Percentiles rank a stretch among this genome's conserved stretches.
phyloP scores from a whole-genome alignment of 2,888 invertebrate genomes.

The Ormyrus labotus region DNA sequence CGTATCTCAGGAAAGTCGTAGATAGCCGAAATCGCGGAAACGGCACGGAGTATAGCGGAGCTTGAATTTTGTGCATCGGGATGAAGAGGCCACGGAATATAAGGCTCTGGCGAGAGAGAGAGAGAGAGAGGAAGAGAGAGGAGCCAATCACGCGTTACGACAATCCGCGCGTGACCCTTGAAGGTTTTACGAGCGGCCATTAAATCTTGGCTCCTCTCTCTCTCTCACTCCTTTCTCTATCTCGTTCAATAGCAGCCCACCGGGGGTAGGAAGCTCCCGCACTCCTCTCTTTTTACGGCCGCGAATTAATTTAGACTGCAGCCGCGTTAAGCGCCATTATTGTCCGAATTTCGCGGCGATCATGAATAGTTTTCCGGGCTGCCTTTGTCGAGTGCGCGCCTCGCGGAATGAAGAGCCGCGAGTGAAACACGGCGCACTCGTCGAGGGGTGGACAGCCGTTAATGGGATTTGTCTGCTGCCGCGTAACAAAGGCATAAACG shows the following conservation, averaged over 20 bases:
- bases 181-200: constrained; percentile 63
- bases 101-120: not conserved
- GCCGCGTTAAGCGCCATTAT: constrained; percentile 49
- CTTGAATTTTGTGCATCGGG: constrained; percentile 40
- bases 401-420: not conserved
- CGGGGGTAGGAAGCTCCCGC: constrained; percentile 15
- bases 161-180: constrained; percentile 58
- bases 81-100: constrained; percentile 39
- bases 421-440: constrained; percentile 24
- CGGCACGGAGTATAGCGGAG: not conserved
- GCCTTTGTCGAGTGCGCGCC: not conserved
- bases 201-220: constrained; percentile 58
- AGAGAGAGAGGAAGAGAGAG: constrained; percentile 3
- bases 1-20: not conserved
- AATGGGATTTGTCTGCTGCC: constrained; percentile 47
- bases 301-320: constrained; percentile 57
- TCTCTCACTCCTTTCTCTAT: not conserved
- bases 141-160: constrained; percentile 61
- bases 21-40: constrained; percentile 32
- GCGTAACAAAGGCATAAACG: constrained; percentile 46
- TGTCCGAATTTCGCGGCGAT: constrained; percentile 27
- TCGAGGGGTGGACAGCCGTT: constrained; percentile 45
- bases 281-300: constrained; percentile 53
- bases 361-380: constrained; percentile 27
- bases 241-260: not conserved